Conservation (phyloP, 1,140 invertebrate species). For the Oppia nitens region DNA sequence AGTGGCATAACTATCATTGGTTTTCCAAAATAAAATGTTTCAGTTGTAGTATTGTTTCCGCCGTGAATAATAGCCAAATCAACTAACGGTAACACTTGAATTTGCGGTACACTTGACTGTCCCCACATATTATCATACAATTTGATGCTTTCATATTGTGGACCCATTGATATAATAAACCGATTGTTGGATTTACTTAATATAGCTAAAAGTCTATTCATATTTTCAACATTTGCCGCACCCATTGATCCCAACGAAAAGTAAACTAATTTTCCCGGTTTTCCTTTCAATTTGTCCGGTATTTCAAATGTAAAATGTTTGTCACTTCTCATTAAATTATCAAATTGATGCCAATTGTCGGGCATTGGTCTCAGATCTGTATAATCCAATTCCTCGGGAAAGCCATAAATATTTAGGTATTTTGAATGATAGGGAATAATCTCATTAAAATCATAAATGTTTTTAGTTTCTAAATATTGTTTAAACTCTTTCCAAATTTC, state of each 20-base stretch:
- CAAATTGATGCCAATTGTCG: background rate
- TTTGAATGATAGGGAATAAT: slow-evolving; percentile 3
- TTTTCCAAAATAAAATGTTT: slow-evolving; percentile 2
- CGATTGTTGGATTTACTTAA: background rate
- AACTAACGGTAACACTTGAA: slow-evolving; percentile 17
- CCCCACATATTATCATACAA: too few relatives aligned
- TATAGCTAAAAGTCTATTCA: slow-evolving; percentile 7
- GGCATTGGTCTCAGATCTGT: background rate
- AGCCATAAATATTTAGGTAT: background rate
- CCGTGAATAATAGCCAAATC: too few relatives aligned
- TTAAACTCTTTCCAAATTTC: too few relatives aligned
- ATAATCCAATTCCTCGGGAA: background rate
- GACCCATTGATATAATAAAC: slow-evolving; percentile 14
- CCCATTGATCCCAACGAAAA: slow-evolving; percentile 18
- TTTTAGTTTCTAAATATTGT: too few relatives aligned
- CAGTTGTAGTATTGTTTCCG: too few relatives aligned
- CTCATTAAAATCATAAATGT: too few relatives aligned
- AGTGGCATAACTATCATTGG: too few relatives aligned
- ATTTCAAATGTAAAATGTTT: background rate
- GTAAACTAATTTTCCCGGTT: slow-evolving; percentile 9
- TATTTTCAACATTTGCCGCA: slow-evolving; percentile 17
- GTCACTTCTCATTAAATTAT: background rate
- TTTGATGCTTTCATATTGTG: slow-evolving; percentile 6
- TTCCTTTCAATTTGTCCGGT: background rate
- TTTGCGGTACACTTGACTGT: too few relatives aligned